Evolutionary conservation across 2,113 vertebrate species (phyloP).

Genomic region (Urocynchramus pylzowi): DNA sequence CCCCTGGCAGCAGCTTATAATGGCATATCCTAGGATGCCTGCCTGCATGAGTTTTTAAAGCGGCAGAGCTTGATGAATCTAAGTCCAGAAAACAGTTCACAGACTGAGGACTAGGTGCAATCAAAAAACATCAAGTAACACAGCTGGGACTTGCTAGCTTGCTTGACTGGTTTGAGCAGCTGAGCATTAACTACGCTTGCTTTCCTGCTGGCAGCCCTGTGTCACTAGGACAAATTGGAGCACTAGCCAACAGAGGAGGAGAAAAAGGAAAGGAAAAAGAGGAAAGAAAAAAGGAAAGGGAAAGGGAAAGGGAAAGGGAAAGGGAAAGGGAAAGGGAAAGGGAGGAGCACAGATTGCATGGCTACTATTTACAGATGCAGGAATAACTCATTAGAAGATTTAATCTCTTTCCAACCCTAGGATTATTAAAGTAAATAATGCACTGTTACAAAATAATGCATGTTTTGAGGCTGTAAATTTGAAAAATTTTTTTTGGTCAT

Average conservation of each 20-base stretch:
- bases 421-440: background rate
- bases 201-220: constrained; percentile 65
- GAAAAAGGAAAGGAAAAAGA: too few species aligned
- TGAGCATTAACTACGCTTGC: constrained; percentile 71
- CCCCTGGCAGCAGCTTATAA: constrained; percentile 81
- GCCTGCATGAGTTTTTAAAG: constrained; percentile 75
- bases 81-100: constrained; percentile 76
- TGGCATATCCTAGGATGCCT: constrained; percentile 79
- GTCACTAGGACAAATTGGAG: constrained; percentile 63
- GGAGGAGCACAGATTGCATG: background rate
- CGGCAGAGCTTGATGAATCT: constrained; percentile 75
- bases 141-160: constrained; percentile 75
- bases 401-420: background rate
- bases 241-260: background rate
- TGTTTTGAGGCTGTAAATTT: background rate
- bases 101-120: constrained; percentile 75
- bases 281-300: rapidly evolving
- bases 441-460: background rate
- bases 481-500: background rate
- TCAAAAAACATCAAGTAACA: constrained; percentile 75
- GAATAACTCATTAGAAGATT: background rate
- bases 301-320: too few species aligned
- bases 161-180: constrained; percentile 73
- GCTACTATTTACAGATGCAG: background rate
- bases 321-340: rapidly evolving